Evolutionary conservation across 1,140 invertebrate genomes (phyloP), one percentile per base, ranked within the genome.

Genomic region (Triops longicaudatus): DNA sequence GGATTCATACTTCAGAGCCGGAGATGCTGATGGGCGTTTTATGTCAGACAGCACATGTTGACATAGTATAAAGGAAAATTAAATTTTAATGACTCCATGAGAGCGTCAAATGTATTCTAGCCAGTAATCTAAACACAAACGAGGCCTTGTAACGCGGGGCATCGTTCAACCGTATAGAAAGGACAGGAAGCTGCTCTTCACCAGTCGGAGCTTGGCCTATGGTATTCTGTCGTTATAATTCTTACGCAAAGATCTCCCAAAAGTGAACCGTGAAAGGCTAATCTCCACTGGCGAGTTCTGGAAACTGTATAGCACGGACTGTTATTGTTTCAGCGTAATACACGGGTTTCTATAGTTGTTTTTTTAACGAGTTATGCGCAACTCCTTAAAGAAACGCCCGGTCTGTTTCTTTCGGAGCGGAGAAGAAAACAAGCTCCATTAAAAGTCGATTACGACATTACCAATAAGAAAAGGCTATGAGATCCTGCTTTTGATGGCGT

Each of bases 401-500:
- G 31, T 4, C 31, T 37, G 31, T 22, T 63, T 63, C 22, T 63
- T 63, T 63, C 50, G 50, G 10, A 12, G 50, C 50, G 14, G 22
- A 63, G 22, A 14, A 63, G 44, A 63, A 22, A 22, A 22, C 31
- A 63, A 63, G 22, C 1, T 5, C 50, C 22, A 17, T 63, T 22
- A 63, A 63, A 63, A 22, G 10, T 17, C 50, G 50, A 63, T 63
- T 63, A 63, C 50, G 50, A 63, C 50, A 14, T 63, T 63, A 63
- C 50, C 50, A 63, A 63, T 63, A 17, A 63, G 50, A 17, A 63
- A 63, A 63, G 14, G 3, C n/a, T 22, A 22, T 63, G 50, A 22
- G 14, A 63, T 63, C 50, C 50, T 22, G 50, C 50, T 63, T 63
- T 63, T 63, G 50, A 63, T 63, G 50, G 50, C 50, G 50, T 63